Base-by-base conservation (phyloP, 2,113 vertebrate species). In the Xenotilapia leptura region DNA sequence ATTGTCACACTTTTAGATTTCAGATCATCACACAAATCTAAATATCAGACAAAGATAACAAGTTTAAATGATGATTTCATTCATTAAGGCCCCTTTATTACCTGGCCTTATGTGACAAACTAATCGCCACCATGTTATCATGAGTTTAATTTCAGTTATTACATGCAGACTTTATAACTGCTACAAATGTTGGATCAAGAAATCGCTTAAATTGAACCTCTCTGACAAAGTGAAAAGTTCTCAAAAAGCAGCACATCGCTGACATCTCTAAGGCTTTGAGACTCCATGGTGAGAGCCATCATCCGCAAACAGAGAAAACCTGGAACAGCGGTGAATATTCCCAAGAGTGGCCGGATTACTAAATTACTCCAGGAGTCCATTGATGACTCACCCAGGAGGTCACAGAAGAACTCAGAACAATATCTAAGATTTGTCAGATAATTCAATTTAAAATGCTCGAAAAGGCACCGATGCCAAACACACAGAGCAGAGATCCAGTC, bases 171-270 rank as follows among this genome's bases (percentile, higher is more conserved):
- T 31, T 60, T 0, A 33, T 60, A 17, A 62, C 58, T 65, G 31
- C 60, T 36, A n/a, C 17, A 65, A 11, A 36, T 65, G 60, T 36
- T 38, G 17, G 0, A 65, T 7, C 0, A 12, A 65, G 60, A 65
- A 65, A 38, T 38, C 4, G 4, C 2, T n/a, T 38, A n/a, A 38
- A 12, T 33, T 4, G 60, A 65, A 65, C 31, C 31, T 62, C 9
- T 12, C 60, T 65, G 60, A 65, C 60, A 65, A 65, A n/a, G 33
- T 65, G 10, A 65, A 38, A 38, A 7, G 60, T 36, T n/a, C 60
- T 36, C 31, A 7, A 65, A 65, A 4, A 65, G 9, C 58, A 62
- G 17, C 60, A 36, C 0, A 65, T 65, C 1, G 0, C 19, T 21
- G 19, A 21, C 6, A 15, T 28, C 19, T 65, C 33, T 0, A 6